Evolutionary conservation across 2,888 invertebrate genomes (phyloP), one percentile per base, ranked within the genome.

Genomic region (Conchocele bisecta): DNA sequence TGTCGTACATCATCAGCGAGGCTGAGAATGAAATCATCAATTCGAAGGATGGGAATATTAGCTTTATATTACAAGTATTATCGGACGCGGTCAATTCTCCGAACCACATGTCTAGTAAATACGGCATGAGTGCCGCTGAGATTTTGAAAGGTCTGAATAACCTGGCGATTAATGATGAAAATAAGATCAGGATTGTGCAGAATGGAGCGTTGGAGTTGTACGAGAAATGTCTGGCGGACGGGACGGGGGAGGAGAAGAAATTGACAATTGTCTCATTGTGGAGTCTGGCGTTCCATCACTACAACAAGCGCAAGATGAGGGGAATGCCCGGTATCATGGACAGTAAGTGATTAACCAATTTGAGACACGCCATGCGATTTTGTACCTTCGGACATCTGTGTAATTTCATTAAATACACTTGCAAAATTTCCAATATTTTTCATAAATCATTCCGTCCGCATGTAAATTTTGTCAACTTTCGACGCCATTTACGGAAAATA

Each of bases 1-100:
- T 89, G 58, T 88, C 89, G 7, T 89, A 88, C 61, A 79, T 90
- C 28, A 77, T 89, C 6, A 82, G 79, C 48, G 89, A 89, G 68
- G 79, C 83, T n/a, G 86, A 89, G 70, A 88, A 83, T 65, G 83
- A 84, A 41, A 54, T 87, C 9, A 79, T 88, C 15, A 85, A 83
- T 59, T 84, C 88, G 0, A 84, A 83, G 11, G 84, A 84, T 59
- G 83, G 84, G 11, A 83, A 86, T 31, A 83, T 90, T 24, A 54
- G 58, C 5, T 89, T 88, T 65, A 85, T 90, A 31, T 73, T 89
- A 13, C 67, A 78, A 37, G 83, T 89, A n/a, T 75, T 90, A n/a
- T 59, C 71, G 24, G 82, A 85, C 53, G 88, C 88, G 0, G 63
- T 86, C n/a, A 60, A 81, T n/a, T 85, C 86, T 42, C 74, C 77